Evolutionary conservation across 2,113 vertebrate species (phyloP), one percentile per base, ranked within the genome.

Genomic region (Manacus vitellinus): DNA sequence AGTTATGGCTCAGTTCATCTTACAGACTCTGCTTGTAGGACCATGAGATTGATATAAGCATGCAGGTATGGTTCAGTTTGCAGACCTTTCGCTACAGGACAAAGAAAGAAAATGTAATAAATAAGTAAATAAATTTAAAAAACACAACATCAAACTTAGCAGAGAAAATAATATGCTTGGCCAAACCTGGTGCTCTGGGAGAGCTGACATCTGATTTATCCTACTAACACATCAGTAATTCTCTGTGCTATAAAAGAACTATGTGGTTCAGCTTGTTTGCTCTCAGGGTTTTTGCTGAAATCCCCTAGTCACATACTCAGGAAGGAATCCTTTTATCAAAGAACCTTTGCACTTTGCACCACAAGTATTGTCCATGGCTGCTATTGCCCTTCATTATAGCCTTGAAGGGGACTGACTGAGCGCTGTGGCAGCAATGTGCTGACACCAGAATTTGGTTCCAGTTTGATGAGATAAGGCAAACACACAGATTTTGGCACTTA

Each of bases 161-260:
- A 88, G 59, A 82, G 21, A 80, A 80, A 91, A 85, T 41, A 89
- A 85, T 46, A 46, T 68, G 9, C 31, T 85, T 79, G 76, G 65
- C 58, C 70, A 82, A 87, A 63, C 31, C 18, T 27, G 9, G 15
- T 43, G 43, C 41, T 68, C 43, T 22, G 8, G 3, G 23, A 55
- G 10, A 85, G 41, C 27, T 51, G 71, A 25, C 3, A n/a, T 67
- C 59, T 85, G 46, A 76, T 91, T 94, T 91, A 47, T 39, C 17
- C 28, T 88, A 19, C 31, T 37, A 75, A 72, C 30, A 59, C 22
- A 71, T 70, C 62, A 65, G 58, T 37, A 73, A 86, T 73, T 87
- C 46, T 75, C 44, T 44, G 25, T 80, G 43, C 76, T 92, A 30
- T 30, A 62, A 12, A 66, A 82, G 33, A 72, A 19, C 24, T 31